Base-by-base conservation (phyloP, 2,888 invertebrate genomes). In the Trilocha varians region DNA sequence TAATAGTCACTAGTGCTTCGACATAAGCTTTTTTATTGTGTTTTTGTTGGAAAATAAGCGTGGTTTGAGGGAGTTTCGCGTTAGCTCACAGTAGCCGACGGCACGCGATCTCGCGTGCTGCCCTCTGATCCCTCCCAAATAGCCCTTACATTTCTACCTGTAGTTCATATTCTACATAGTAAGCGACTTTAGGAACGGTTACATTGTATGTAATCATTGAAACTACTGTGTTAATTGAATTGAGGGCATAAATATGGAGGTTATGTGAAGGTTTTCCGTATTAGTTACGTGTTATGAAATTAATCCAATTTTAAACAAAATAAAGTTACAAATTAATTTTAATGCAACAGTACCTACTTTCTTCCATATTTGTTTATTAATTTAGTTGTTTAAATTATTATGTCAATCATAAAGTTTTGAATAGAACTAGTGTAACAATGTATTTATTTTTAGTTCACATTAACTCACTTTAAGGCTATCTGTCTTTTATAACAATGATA, bases 41-140 rank as follows among this genome's bases (percentile, higher is more conserved):
- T 62, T 62, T 73, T 67, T 62, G 59, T 62, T 62, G 65, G 54
- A 64, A 62, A 58, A 48, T 61, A 66, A 64, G 62, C 59, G 59
- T 68, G 62, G 63, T 57, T 55, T 62, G 61, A 60, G 65, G 59
- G 59, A 66, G 66, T 63, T 65, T 56, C 60, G 57, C 59, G 61
- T 62, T 52, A 52, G 50, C 39, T 42, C 57, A 60, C 60, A 79
- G 52, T 67, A 57, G 49, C 76, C 75, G 73, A 37, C 76, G 74
- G 74, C 84, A 84, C 79, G 84, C 79, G 38, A 84, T 40, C 3
- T 83, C 44, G 82, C 84, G 83, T 84, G 80, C 45, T 44, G 49
- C 34, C 46, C 49, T 46, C 43, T 41, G 48, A 60, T 60, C 72
- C 70, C 70, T 65, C 62, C 57, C 57, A 55, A 58, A 59, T 59